phyloP scores from a whole-genome alignment of 2,797 vertebrate species.

The Stomatorhinus walkeri region DNA sequence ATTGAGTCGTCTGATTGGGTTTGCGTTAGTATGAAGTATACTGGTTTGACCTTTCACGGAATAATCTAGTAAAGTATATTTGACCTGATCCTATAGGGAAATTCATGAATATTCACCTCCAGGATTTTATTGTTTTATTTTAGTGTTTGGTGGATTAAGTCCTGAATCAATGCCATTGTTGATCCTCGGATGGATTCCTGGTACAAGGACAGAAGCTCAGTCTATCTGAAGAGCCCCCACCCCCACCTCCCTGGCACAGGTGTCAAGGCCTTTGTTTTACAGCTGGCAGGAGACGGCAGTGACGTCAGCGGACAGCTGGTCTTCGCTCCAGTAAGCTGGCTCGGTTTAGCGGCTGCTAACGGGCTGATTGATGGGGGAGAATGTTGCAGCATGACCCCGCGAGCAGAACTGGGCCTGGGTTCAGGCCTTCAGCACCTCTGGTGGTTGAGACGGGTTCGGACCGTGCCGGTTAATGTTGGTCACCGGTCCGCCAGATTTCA shows the following conservation, averaged over 20 bases:
- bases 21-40: not conserved
- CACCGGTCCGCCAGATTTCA: not conserved
- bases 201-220: not conserved
- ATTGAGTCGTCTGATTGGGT: not conserved
- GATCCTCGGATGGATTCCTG: not conserved
- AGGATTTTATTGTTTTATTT: not conserved
- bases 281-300: not conserved
- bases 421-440: not conserved
- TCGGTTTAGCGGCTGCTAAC: not conserved
- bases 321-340: constrained; percentile 24
- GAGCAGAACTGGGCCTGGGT: not conserved
- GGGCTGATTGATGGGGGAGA: constrained; percentile 4
- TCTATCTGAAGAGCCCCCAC: not conserved
- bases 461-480: not conserved
- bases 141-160: not conserved
- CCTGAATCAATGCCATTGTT: not conserved
- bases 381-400: not conserved
- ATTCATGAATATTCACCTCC: not conserved
- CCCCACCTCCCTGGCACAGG: not conserved
- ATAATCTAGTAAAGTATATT: not conserved
- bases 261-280: not conserved
- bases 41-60: not conserved
- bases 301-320: not conserved
- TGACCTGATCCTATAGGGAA: not conserved
- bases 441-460: not conserved